Percentiles rank a stretch among this genome's conserved stretches.
Evolutionary conservation across 2,888 invertebrate species (phyloP).

Genomic region (Artemia sinica): DNA sequence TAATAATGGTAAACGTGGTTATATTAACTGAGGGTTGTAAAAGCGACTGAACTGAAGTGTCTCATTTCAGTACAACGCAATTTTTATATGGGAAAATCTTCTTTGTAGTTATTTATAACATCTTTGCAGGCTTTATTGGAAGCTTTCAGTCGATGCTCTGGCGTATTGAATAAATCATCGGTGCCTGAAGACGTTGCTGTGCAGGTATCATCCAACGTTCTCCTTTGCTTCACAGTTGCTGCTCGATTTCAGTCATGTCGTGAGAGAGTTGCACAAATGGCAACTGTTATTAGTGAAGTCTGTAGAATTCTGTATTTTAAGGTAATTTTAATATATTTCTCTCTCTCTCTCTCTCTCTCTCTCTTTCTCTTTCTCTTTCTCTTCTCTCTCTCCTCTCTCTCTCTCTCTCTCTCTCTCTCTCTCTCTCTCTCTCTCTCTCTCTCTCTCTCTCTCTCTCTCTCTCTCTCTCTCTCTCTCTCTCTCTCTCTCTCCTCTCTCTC

Average conservation of each 20-base stretch:
- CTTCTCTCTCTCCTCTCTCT: no score
- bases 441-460: no score
- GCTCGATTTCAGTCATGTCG: slow-evolving; percentile 81
- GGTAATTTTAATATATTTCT: slow-evolving; percentile 35
- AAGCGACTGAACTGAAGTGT: no score
- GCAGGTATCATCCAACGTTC: slow-evolving; percentile 76
- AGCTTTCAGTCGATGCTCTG: slow-evolving; percentile 83
- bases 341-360: not conserved
- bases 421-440: no score
- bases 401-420: no score
- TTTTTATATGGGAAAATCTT: no score
- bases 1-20: no score
- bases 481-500: no score
- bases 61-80: no score
- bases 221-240: slow-evolving; percentile 85
- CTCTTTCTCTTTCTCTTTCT: no score
- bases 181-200: slow-evolving; percentile 61
- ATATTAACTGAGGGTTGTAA: no score
- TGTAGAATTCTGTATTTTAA: slow-evolving; percentile 69
- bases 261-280: slow-evolving; percentile 64
- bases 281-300: slow-evolving; percentile 68
- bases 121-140: slow-evolving; percentile 45
- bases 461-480: no score
- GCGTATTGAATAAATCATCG: slow-evolving; percentile 63
- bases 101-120: not conserved